phyloP scores from a whole-genome alignment of 2,797 vertebrate species.

The Spinus pinus region DNA sequence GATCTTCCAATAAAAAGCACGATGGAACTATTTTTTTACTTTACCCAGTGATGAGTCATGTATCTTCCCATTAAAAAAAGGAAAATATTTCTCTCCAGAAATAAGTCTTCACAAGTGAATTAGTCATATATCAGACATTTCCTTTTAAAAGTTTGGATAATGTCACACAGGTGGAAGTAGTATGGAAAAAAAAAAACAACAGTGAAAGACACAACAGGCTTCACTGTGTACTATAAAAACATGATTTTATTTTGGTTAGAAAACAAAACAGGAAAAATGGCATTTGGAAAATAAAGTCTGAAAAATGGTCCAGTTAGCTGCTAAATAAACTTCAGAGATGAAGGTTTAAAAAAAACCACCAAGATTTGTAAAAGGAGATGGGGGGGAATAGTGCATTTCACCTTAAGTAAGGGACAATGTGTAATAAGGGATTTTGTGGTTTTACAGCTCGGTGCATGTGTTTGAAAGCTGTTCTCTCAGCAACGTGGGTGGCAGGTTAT shows the following conservation, averaged over 20 bases:
- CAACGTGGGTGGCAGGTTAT: constrained; percentile 98
- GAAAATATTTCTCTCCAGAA: constrained; percentile 14
- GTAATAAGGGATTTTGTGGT: constrained; percentile 91
- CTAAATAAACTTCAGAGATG: constrained; percentile 70
- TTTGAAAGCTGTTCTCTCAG: constrained; percentile 93
- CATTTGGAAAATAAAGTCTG: constrained; percentile 58
- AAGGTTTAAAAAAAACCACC: constrained; percentile 52
- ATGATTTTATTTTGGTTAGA: constrained; percentile 48
- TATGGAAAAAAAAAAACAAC: not conserved
- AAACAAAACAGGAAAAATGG: constrained; percentile 62
- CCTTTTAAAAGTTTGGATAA: constrained; percentile 38
- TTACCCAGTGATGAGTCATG: not conserved
- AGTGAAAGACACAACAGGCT: constrained; percentile 36
- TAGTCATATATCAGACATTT: constrained; percentile 38
- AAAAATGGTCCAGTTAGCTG: constrained; percentile 55
- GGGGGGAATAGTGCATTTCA: constrained; percentile 84
- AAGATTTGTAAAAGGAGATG: constrained; percentile 67
- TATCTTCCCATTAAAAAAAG: not conserved
- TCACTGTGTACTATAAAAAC: constrained; percentile 50
- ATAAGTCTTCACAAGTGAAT: constrained; percentile 21
- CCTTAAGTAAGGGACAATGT: constrained; percentile 91
- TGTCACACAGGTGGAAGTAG: constrained; percentile 52
- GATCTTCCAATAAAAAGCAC: not conserved
- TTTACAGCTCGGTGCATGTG: constrained; percentile 95
- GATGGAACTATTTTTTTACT: not conserved